phyloP scores from a whole-genome alignment of 2,888 invertebrate genomes.

The Nephrotoma guestfalica region DNA sequence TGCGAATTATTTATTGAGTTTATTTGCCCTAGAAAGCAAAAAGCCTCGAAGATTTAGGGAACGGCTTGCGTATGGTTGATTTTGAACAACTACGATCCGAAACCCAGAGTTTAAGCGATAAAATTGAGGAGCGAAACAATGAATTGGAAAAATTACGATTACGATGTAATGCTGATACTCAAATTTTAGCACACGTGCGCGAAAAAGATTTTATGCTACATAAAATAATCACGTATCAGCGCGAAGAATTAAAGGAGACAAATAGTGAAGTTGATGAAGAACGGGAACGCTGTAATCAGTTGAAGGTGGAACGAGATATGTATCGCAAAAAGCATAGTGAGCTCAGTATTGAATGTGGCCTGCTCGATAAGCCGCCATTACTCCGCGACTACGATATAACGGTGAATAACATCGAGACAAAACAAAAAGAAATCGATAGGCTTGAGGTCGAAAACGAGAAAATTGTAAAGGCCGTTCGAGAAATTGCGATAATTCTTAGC shows the following conservation, averaged over 20 bases:
- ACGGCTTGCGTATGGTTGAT: slow-evolving; percentile 19
- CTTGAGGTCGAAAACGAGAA: background rate
- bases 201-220: slow-evolving; percentile 19
- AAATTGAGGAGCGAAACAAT: slow-evolving; percentile 24
- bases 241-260: slow-evolving; percentile 8
- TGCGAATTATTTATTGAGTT: no score
- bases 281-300: slow-evolving; percentile 16
- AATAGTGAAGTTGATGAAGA: background rate
- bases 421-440: slow-evolving; percentile 10
- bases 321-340: slow-evolving; percentile 16
- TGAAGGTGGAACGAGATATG: slow-evolving; percentile 17
- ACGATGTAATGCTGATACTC: slow-evolving; percentile 19
- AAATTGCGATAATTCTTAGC: background rate
- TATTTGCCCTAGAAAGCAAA: slow-evolving; percentile 16
- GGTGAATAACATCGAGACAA: slow-evolving; percentile 10
- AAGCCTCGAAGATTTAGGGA: slow-evolving; percentile 21
- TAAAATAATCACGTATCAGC: slow-evolving; percentile 11
- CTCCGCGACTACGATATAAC: slow-evolving; percentile 24
- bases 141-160: slow-evolving; percentile 19
- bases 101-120: slow-evolving; percentile 20
- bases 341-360: slow-evolving; percentile 20
- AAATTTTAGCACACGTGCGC: slow-evolving; percentile 21
- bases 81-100: slow-evolving; percentile 23
- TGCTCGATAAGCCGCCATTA: slow-evolving; percentile 22
- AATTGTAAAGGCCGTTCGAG: background rate